These are phyloP conservation scores for Oreochromis niloticus DNA, from an alignment of 2,113 vertebrate genomes.

Conservation along the genomic window DNA sequence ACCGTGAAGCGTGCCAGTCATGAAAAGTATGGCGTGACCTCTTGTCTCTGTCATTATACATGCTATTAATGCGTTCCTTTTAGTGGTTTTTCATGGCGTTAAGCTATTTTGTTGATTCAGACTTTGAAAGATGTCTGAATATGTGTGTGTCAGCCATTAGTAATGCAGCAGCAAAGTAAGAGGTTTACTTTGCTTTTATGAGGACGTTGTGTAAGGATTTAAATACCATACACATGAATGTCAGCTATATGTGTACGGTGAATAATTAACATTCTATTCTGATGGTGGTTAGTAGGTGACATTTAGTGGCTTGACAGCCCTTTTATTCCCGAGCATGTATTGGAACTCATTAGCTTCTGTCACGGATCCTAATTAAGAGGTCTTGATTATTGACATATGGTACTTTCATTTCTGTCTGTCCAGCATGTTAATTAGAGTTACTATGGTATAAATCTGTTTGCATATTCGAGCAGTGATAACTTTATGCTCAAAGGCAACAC, in stretches of 20 bases:
- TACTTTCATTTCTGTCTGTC: constrained; percentile 50
- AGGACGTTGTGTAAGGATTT: neutral
- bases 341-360: constrained; percentile 58
- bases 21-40: neutral
- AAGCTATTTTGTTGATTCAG: neutral
- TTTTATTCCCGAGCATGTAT: constrained; percentile 39
- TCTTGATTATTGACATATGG: constrained; percentile 69
- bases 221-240: neutral
- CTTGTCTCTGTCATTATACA: neutral
- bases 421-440: constrained; percentile 46
- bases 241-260: neutral
- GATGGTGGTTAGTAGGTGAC: constrained; percentile 39
- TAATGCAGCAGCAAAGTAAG: neutral
- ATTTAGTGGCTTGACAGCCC: constrained; percentile 32
- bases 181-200: neutral
- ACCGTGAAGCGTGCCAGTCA: constrained; percentile 7
- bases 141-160: neutral
- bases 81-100: neutral
- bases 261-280: constrained; percentile 32
- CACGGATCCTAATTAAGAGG: constrained; percentile 61
- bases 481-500: constrained; percentile 1
- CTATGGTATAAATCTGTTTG: constrained; percentile 38
- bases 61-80: neutral
- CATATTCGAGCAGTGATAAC: neutral
- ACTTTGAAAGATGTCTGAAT: neutral